Percentiles rank a stretch among this genome's conserved stretches.
Evolutionary conservation across 2,113 vertebrate genomes (phyloP).

Genomic region (Pardalotus punctatus): DNA sequence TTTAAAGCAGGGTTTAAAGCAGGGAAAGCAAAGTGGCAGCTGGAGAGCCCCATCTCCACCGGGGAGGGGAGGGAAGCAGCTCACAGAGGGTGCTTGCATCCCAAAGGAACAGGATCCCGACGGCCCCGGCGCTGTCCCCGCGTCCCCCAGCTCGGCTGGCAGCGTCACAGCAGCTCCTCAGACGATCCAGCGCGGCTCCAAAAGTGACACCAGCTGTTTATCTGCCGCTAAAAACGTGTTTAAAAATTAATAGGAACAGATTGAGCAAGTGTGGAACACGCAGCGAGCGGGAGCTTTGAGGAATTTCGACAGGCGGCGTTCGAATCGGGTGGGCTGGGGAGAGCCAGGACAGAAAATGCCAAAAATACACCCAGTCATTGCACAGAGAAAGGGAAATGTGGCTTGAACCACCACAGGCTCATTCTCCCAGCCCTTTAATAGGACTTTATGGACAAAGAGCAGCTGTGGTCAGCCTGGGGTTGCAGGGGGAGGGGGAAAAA

Average conservation of each 20-base stretch:
- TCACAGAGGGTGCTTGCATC: rapidly evolving
- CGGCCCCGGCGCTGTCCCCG: rapidly evolving
- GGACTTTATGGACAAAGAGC: background rate
- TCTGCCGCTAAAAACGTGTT: background rate
- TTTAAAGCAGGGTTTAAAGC: background rate
- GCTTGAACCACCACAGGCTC: background rate
- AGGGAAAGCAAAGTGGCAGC: background rate
- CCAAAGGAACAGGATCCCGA: background rate
- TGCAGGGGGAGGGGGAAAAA: background rate
- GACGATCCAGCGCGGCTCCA: background rate
- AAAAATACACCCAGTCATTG: background rate
- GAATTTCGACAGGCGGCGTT: rapidly evolving
- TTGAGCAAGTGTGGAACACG: background rate
- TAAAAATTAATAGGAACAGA: constrained; percentile 28
- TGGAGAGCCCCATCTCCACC: background rate
- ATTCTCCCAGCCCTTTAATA: background rate
- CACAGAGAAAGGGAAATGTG: background rate
- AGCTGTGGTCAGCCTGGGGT: background rate
- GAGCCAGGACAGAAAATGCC: background rate
- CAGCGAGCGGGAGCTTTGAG: background rate
- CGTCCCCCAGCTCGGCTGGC: rapidly evolving
- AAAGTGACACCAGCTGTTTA: background rate
- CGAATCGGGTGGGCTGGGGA: background rate
- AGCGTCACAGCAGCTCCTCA: background rate
- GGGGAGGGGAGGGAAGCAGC: background rate